A percentile compares a stretch with the other conserved stretches of the same genome.
Evolutionary conservation across 2,797 vertebrate species (phyloP).

Genomic region (Mormyrus hasselquistii): DNA sequence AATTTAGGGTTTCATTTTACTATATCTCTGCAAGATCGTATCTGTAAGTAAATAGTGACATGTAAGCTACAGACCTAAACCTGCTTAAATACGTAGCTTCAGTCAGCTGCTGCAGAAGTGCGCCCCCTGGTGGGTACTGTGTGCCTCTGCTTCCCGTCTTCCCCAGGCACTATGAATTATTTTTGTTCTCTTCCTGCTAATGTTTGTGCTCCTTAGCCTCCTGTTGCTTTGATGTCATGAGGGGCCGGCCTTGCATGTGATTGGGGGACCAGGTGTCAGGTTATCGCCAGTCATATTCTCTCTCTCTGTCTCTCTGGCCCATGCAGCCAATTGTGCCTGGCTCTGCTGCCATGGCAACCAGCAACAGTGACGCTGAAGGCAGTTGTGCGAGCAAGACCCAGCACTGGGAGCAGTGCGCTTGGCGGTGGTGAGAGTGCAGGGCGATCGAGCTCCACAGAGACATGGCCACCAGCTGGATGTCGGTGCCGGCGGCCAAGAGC

Average conservation of each 20-base stretch:
- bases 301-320: conserved; percentile 52
- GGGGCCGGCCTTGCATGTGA: background rate
- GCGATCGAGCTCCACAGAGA: background rate
- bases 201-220: background rate
- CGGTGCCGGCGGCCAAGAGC: conserved; percentile 67
- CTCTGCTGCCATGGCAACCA: conserved; percentile 67
- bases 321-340: conserved; percentile 63
- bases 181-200: background rate
- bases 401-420: conserved; percentile 23
- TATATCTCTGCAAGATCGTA: background rate
- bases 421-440: conserved; percentile 20
- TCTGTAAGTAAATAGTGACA: background rate
- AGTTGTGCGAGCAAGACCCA: conserved; percentile 35
- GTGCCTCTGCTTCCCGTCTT: background rate
- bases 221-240: background rate
- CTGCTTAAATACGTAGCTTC: background rate
- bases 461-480: conserved; percentile 32
- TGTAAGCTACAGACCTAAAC: background rate
- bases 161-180: background rate
- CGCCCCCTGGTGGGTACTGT: background rate
- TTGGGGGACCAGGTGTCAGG: background rate
- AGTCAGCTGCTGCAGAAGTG: background rate
- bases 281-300: conserved; percentile 21
- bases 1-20: background rate
- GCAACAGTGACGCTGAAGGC: conserved; percentile 51